These are phyloP conservation scores for Sarcophaga carnaria DNA, from an alignment of 2,888 invertebrate species.

Conservation along the genomic window DNA sequence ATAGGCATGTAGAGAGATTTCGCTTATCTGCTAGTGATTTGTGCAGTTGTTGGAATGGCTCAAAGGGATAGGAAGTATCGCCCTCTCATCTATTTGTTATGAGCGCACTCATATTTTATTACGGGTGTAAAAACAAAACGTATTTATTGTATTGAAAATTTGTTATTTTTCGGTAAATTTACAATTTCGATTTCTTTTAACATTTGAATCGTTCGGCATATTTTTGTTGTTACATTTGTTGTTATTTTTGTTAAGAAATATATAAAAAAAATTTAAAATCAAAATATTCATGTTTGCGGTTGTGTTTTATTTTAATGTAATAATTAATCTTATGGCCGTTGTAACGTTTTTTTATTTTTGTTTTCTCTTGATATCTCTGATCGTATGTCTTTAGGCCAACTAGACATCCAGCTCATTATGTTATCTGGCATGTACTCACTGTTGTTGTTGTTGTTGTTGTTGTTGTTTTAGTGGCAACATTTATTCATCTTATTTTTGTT, in stretches of 20 bases:
- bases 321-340: conserved; percentile 62
- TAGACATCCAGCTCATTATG: conserved; percentile 53
- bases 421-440: background rate
- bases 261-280: conserved; percentile 37
- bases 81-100: no score
- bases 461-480: background rate
- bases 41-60: no score
- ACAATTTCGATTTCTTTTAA: conserved; percentile 9
- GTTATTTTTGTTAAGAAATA: conserved; percentile 25
- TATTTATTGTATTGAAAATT: conserved; percentile 16
- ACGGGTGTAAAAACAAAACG: background rate
- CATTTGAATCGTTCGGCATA: background rate
- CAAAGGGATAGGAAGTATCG: no score
- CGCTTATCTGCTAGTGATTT: no score
- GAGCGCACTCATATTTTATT: background rate
- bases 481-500: no score
- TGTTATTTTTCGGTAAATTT: conserved; percentile 2
- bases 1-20: no score
- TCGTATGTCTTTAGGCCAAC: conserved; percentile 47
- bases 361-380: background rate
- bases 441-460: background rate
- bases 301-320: conserved; percentile 66
- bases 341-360: conserved; percentile 1
- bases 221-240: conserved; percentile 15
- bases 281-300: conserved; percentile 66